These are phyloP conservation scores for Aegotheles bennettii DNA, from an alignment of 2,113 vertebrate species.

Conservation along the genomic window DNA sequence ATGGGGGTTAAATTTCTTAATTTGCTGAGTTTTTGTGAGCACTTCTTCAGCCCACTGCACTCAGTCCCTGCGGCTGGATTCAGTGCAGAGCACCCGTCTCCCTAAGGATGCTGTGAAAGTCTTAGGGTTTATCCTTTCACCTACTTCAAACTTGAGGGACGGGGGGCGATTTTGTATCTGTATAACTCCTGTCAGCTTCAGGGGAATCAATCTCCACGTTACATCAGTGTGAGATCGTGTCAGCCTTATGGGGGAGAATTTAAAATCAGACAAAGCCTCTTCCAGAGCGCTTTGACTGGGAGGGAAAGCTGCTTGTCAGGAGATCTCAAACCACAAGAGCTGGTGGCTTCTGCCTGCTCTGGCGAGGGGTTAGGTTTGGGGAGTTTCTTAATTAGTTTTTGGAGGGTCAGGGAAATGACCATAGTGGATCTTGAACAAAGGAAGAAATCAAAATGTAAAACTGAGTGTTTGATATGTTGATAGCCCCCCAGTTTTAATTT, in stretches of 20 bases:
- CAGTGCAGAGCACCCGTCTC: not conserved
- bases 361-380: not conserved
- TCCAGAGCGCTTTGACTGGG: not conserved
- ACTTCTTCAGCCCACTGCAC: not conserved
- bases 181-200: not conserved
- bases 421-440: slow-evolving; percentile 30
- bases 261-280: slow-evolving; percentile 4
- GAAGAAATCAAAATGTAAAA: slow-evolving; percentile 45
- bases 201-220: not conserved
- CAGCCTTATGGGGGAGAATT: not conserved
- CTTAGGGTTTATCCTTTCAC: not conserved
- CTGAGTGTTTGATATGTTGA: slow-evolving; percentile 32
- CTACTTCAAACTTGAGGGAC: not conserved
- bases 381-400: slow-evolving; percentile 28
- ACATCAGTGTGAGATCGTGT: not conserved
- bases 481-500: slow-evolving; percentile 31
- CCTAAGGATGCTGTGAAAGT: not conserved
- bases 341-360: slow-evolving; percentile 21
- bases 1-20: slow-evolving; percentile 14
- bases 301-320: not conserved
- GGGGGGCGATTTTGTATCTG: not conserved
- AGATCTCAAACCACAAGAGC: not conserved
- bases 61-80: not conserved
- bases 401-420: slow-evolving; percentile 27
- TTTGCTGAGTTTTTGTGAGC: not conserved